These are phyloP conservation scores for Camponotus floridanus DNA, from an alignment of 1,140 invertebrate species.

Conservation along the genomic window DNA sequence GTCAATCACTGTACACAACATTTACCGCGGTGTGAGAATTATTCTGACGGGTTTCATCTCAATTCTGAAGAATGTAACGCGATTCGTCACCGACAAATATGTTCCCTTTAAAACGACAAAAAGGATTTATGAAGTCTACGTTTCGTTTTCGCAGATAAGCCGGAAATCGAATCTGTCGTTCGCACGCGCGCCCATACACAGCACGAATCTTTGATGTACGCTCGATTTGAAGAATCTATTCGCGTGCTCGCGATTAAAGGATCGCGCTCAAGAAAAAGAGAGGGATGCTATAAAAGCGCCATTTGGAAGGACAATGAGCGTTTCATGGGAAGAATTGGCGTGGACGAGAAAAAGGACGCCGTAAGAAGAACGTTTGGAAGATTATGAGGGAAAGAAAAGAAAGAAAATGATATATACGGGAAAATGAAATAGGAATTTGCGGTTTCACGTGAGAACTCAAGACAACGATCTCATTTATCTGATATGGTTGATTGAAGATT, in stretches of 20 bases:
- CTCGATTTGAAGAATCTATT: slow-evolving; percentile 63
- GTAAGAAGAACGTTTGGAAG: neutral
- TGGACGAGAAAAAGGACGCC: slow-evolving; percentile 1
- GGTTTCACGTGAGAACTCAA: neutral
- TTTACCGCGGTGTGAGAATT: neutral
- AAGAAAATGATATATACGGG: neutral
- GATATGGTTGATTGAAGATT: neutral
- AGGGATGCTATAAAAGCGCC: slow-evolving; percentile 39
- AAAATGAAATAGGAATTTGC: slow-evolving; percentile 2
- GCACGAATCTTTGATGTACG: slow-evolving; percentile 32
- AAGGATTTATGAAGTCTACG: slow-evolving; percentile 14
- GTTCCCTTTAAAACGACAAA: neutral
- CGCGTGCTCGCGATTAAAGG: slow-evolving; percentile 63
- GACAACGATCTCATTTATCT: neutral
- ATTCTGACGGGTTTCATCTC: neutral
- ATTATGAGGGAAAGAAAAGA: neutral
- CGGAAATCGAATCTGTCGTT: slow-evolving; percentile 70
- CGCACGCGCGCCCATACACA: slow-evolving; percentile 47
- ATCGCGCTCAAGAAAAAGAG: neutral
- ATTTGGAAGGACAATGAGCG: slow-evolving; percentile 64
- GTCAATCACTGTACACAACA: neutral
- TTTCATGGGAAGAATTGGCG: slow-evolving; percentile 51
- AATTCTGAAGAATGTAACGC: neutral
- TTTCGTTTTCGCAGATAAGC: slow-evolving; percentile 38
- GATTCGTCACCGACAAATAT: neutral